These are phyloP conservation scores for Sericinus montela DNA, from an alignment of 2,888 invertebrate genomes.

Conservation along the genomic window DNA sequence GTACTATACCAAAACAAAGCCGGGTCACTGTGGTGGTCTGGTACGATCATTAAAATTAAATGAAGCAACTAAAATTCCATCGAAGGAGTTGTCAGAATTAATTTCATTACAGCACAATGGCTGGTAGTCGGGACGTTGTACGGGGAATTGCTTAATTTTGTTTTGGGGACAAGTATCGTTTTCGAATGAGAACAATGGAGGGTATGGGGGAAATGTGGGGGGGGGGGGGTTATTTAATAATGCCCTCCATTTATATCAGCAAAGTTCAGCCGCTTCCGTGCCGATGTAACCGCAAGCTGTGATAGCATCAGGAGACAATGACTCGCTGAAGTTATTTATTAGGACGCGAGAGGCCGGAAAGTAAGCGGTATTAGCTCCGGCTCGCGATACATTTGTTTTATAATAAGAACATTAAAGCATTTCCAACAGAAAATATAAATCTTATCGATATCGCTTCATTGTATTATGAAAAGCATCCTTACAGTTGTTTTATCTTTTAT, in stretches of 20 bases:
- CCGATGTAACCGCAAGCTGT: constrained; percentile 5
- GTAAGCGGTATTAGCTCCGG: neutral
- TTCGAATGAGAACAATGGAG: constrained; percentile 7
- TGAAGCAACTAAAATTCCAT: constrained; percentile 11
- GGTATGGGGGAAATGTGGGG: too few species aligned
- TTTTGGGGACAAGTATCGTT: constrained; percentile 5
- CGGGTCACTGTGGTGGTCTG: too few species aligned
- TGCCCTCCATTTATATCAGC: constrained; percentile 4
- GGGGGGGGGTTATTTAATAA: neutral
- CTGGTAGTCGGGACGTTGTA: neutral
- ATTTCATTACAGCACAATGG: constrained; percentile 10
- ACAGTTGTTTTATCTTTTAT: too few species aligned
- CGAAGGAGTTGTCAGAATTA: constrained; percentile 8
- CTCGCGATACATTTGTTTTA: neutral
- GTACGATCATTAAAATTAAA: constrained; percentile 15
- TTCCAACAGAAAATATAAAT: too few species aligned
- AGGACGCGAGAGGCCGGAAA: neutral
- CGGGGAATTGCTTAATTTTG: constrained; percentile 11
- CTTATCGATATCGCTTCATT: too few species aligned
- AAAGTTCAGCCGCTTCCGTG: constrained; percentile 3
- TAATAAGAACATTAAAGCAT: neutral
- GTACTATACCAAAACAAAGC: neutral
- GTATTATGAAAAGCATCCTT: too few species aligned
- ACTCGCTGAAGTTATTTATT: constrained; percentile 11
- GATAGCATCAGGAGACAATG: constrained; percentile 16